Evolutionary conservation across 2,797 vertebrate genomes (phyloP).

Genomic region (Acridotheres tristis): DNA sequence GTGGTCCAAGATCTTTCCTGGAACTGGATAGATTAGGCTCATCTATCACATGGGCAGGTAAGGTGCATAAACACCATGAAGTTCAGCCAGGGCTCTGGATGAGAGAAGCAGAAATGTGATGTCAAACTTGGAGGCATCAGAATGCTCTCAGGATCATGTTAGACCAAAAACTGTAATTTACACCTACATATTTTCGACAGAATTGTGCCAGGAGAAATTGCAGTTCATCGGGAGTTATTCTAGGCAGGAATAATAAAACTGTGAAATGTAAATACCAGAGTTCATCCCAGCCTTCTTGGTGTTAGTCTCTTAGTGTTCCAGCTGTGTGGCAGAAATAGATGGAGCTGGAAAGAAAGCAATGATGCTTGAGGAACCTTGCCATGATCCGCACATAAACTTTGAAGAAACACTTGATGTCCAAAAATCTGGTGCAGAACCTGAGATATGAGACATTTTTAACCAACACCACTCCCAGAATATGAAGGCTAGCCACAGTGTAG

Average conservation of each 20-base stretch:
- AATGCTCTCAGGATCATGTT: neutral
- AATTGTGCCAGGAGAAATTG: neutral
- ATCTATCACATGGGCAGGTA: neutral
- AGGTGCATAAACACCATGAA: neutral
- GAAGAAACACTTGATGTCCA: neutral
- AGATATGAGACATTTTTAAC: neutral
- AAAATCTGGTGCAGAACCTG: neutral
- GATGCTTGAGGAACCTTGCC: neutral
- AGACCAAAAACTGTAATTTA: neutral
- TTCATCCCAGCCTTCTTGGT: neutral
- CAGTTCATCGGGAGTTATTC: neutral
- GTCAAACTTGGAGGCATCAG: neutral
- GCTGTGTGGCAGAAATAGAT: neutral
- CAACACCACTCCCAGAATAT: neutral
- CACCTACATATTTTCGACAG: neutral
- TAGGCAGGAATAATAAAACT: neutral
- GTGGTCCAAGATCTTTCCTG: neutral
- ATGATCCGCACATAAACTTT: neutral
- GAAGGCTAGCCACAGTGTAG: neutral
- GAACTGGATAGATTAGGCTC: neutral
- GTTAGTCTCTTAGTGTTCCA: neutral
- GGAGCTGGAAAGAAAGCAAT: neutral
- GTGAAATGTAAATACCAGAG: neutral
- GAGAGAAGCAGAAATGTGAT: neutral
- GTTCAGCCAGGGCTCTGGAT: neutral